Evolutionary conservation across 2,797 vertebrate species (phyloP).

Genomic region (Parambassis ranga): DNA sequence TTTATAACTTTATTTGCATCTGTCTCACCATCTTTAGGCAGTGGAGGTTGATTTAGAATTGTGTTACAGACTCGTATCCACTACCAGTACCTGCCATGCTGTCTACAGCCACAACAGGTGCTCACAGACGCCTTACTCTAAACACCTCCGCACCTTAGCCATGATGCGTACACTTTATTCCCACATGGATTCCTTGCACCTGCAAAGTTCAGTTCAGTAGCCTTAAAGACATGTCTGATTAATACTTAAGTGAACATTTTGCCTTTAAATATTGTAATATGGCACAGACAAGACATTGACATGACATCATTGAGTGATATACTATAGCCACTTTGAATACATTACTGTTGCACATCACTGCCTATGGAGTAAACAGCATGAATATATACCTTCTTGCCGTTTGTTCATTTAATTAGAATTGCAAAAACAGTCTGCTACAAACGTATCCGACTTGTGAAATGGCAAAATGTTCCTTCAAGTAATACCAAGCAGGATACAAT

Average conservation of each 20-base stretch:
- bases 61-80: conserved; percentile 17
- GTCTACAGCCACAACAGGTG: conserved; percentile 41
- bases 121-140: conserved; percentile 64
- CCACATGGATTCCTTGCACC: conserved; percentile 15
- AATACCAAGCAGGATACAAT: not conserved
- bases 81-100: conserved; percentile 20
- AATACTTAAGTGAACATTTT: conserved; percentile 38
- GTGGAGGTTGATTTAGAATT: conserved; percentile 51
- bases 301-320: not conserved
- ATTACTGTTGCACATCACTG: conserved; percentile 22
- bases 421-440: too few species aligned
- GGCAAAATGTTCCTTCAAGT: conserved; percentile 46
- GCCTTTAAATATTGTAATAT: conserved; percentile 10
- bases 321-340: not conserved
- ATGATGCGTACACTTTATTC: conserved; percentile 33
- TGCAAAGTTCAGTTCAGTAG: conserved; percentile 26
- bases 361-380: conserved; percentile 1
- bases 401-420: too few species aligned
- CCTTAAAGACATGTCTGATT: conserved; percentile 36
- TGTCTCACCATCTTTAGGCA: not conserved
- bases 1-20: conserved; percentile 5
- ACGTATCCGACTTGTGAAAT: too few species aligned
- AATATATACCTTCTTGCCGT: conserved; percentile 10
- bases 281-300: too few species aligned
- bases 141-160: conserved; percentile 65